These are phyloP conservation scores for Nanorana parkeri DNA, from an alignment of 2,113 vertebrate genomes.

Conservation along the genomic window DNA sequence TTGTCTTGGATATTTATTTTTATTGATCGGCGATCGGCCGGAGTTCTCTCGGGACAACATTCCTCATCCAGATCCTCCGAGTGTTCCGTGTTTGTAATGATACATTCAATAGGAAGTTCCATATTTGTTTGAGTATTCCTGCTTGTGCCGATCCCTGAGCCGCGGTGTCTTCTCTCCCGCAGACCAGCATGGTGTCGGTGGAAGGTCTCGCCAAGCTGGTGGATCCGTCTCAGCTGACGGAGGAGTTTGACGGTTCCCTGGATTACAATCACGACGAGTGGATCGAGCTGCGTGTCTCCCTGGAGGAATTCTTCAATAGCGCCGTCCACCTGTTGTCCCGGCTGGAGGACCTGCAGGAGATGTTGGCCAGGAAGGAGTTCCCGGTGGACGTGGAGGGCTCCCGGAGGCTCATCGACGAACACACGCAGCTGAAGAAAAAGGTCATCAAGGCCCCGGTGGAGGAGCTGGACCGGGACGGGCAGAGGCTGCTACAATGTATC, in stretches of 20 bases:
- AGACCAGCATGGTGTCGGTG: conserved; percentile 98
- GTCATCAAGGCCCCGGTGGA: conserved; percentile 97
- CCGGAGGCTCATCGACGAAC: conserved; percentile 91
- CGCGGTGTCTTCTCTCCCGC: not conserved
- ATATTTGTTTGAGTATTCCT: no score
- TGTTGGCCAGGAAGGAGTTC: conserved; percentile 93
- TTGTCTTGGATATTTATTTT: no score
- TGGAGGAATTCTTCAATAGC: conserved; percentile 96
- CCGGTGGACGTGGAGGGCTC: conserved; percentile 96
- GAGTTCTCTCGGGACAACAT: no score
- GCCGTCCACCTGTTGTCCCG: conserved; percentile 92
- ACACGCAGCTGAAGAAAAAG: conserved; percentile 96
- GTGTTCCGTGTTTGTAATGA: no score
- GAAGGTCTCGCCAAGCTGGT: conserved; percentile 95
- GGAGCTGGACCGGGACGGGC: conserved; percentile 95
- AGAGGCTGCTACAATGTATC: conserved; percentile 92
- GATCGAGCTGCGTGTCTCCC: conserved; percentile 90
- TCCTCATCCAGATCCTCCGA: no score
- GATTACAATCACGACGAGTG: conserved; percentile 98
- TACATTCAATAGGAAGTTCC: no score
- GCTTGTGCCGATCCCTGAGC: no score
- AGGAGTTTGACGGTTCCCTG: conserved; percentile 95
- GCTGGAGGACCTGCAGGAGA: conserved; percentile 96
- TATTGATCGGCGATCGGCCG: no score
- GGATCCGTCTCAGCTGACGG: conserved; percentile 95